Percentiles rank a stretch among this genome's conserved stretches.
Conservation (phyloP, 2,888 invertebrate genomes). For the Salticus scenicus region DNA sequence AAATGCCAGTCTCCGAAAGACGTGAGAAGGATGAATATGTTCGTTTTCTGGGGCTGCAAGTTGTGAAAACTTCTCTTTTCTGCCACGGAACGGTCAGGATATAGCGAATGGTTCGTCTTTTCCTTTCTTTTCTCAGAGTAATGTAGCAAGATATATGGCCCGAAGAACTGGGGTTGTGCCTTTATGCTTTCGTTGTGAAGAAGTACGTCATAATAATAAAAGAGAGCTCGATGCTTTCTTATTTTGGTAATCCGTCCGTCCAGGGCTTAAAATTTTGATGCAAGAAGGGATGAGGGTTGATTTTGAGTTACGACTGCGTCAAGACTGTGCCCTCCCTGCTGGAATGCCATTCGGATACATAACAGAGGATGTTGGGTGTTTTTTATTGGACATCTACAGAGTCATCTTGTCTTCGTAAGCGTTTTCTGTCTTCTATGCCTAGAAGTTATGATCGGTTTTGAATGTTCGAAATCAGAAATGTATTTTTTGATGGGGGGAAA, state of each 20-base stretch:
- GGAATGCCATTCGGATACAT: not conserved
- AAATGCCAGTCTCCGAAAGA: constrained; percentile 44
- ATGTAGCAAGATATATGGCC: constrained; percentile 40
- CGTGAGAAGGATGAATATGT: constrained; percentile 70
- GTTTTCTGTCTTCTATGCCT: not conserved
- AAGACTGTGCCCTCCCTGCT: not conserved
- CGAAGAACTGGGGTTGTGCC: constrained; percentile 16
- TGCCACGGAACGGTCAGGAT: constrained; percentile 31
- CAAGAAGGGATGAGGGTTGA: not conserved
- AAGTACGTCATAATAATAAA: constrained; percentile 47
- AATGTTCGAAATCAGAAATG: not conserved
- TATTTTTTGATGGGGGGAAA: not conserved
- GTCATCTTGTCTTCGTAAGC: not conserved
- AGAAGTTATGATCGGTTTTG: not conserved
- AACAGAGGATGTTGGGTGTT: constrained; percentile 12
- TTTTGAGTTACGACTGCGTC: not conserved
- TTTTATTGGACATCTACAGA: not conserved
- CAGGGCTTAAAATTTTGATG: constrained; percentile 19
- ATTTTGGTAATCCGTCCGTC: constrained; percentile 54
- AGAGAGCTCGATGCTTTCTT: constrained; percentile 32
- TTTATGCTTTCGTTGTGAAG: constrained; percentile 37
- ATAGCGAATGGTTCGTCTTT: not conserved
- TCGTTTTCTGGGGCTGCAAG: constrained; percentile 43
- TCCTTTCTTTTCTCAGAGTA: constrained; percentile 5
- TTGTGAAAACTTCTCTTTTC: constrained; percentile 38